phyloP scores from a whole-genome alignment of 2,113 vertebrate species.

The Alouatta palliata region DNA sequence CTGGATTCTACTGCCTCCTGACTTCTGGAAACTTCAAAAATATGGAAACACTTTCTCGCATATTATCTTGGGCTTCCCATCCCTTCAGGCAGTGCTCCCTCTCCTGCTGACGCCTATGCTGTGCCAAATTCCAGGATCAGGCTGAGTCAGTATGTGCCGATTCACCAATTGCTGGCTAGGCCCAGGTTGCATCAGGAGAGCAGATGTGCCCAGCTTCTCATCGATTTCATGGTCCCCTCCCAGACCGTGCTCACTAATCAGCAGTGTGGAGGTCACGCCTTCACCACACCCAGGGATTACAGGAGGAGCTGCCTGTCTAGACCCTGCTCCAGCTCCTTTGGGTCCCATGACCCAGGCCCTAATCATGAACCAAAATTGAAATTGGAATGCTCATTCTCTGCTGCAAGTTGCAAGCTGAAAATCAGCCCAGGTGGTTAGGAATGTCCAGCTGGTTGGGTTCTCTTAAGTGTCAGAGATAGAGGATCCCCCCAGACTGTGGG shows the following conservation, averaged over 20 bases:
- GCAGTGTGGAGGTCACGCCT: background rate
- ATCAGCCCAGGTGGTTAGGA: no score
- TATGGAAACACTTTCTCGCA: background rate
- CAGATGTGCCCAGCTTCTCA: background rate
- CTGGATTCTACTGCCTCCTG: background rate
- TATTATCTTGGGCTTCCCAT: background rate
- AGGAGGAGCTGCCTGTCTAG: accelerated
- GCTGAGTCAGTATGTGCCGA: accelerated
- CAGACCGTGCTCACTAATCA: background rate
- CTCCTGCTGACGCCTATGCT: background rate
- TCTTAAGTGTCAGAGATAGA: background rate
- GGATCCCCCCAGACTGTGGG: background rate
- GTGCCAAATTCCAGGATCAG: background rate
- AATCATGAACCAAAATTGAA: accelerated
- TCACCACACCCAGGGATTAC: background rate
- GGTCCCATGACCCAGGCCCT: background rate
- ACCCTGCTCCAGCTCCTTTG: background rate
- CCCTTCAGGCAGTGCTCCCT: background rate
- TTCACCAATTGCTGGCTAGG: accelerated
- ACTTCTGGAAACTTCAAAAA: background rate
- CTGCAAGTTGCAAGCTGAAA: background rate
- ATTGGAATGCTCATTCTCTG: accelerated
- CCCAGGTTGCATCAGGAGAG: background rate
- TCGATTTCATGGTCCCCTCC: background rate
- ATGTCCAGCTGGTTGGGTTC: background rate